Evolutionary conservation across 1,140 invertebrate species (phyloP), one percentile per base, ranked within the genome.

Genomic region (Parapsyche elsis): DNA sequence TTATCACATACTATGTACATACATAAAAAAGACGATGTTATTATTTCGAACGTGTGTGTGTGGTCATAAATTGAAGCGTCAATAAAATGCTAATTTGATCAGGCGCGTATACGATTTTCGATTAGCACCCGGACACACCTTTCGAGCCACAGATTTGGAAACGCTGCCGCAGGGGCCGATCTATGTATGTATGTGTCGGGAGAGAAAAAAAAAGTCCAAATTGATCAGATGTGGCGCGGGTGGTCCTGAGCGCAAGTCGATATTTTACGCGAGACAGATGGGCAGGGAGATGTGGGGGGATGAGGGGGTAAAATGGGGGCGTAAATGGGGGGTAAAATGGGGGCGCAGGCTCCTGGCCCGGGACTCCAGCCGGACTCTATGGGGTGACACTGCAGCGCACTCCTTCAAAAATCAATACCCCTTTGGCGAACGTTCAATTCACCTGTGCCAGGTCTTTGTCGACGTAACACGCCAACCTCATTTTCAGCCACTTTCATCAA

Each of bases 361-460:
- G 30, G 30, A 7, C 30, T 38, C 30, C 30, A 7, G 30, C 7
- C 7, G 30, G 30, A 38, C 30, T 7, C 30, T 38, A 38, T 38
- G 7, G 30, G 30, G 30, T 38, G 23, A 24, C 73, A 59, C 14
- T 44, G 46, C 38, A 12, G 73, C 5, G 9, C 21, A 1, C 16
- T 57, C 75, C 45, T 64, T 77, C 75, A 64, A 77, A 77, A 77
- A 77, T 77, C 75, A 77, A 77, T 77, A 77, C 75, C 19, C 57
- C 38, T 77, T 77, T 57, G 53, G 75, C 30, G 7, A 26, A 24
- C 16, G 26, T 77, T 77, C 75, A 77, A 77, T 77, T 77, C 75
- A 77, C 75, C 75, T 77, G 75, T 26, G 45, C 44, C 61, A 67
- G 49, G 49, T 53, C 49, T 53, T 53, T 53, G 49, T 53, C 16